Evolutionary conservation across 2,797 vertebrate genomes (phyloP).

Genomic region (Schizopygopsis malacanthus): DNA sequence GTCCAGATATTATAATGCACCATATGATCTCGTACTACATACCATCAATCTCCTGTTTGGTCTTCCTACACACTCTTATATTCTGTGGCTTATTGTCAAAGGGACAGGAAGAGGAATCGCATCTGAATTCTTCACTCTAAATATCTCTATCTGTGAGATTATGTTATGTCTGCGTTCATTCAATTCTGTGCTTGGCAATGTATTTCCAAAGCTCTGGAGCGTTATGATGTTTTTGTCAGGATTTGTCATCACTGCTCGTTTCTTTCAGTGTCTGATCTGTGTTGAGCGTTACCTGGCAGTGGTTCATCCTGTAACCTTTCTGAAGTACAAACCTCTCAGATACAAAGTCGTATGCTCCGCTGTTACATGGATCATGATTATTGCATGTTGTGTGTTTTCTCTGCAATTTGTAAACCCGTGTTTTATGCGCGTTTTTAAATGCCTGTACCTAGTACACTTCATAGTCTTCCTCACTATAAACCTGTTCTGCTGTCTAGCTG

Average conservation of each 20-base stretch:
- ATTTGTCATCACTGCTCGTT: too few species aligned
- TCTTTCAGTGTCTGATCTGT: too few species aligned
- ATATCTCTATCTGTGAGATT: slow-evolving; percentile 49
- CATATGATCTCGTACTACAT: background rate
- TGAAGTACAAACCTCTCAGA: too few species aligned
- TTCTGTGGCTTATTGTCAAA: slow-evolving; percentile 43
- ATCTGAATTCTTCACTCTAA: slow-evolving; percentile 44
- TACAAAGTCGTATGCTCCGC: too few species aligned
- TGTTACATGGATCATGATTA: too few species aligned
- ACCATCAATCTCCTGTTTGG: background rate
- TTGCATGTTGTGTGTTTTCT: too few species aligned
- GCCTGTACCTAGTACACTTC: background rate
- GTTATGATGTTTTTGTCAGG: background rate
- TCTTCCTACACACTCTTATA: slow-evolving; percentile 48
- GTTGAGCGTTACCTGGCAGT: too few species aligned
- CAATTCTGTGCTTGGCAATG: background rate
- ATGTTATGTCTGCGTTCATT: slow-evolving; percentile 21
- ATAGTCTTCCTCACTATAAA: slow-evolving; percentile 15
- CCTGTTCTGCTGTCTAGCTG: slow-evolving; percentile 19
- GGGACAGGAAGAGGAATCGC: slow-evolving; percentile 4
- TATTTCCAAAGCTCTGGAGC: too few species aligned
- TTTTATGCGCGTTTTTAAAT: background rate
- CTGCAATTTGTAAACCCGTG: too few species aligned
- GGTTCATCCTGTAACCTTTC: too few species aligned
- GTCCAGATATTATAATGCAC: background rate